phyloP scores from a whole-genome alignment of 2,888 invertebrate species.

The Drepanosiphum platanoidis region DNA sequence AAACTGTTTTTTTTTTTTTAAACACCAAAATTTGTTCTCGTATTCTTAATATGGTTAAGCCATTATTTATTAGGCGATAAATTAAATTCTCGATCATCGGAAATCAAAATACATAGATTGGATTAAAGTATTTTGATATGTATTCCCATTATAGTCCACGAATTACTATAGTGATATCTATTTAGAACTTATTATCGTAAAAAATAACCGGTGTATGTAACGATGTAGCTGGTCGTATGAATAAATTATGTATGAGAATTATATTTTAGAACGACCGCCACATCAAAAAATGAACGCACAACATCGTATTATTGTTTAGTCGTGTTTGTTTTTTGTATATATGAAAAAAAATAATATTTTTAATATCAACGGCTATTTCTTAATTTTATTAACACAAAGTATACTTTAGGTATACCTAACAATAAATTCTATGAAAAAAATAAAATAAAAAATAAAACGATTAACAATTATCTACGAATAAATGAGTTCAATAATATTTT shows the following conservation, averaged over 20 bases:
- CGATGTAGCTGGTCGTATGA: constrained; percentile 38
- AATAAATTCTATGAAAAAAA: too few species aligned
- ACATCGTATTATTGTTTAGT: background rate
- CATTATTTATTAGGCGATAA: too few species aligned
- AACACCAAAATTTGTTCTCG: background rate
- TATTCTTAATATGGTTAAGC: background rate
- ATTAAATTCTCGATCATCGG: too few species aligned
- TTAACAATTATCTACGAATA: too few species aligned
- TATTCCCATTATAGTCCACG: too few species aligned
- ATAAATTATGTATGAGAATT: constrained; percentile 11
- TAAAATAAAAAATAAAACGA: too few species aligned
- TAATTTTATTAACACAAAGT: background rate
- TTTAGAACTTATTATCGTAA: background rate
- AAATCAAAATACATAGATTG: too few species aligned
- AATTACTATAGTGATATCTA: too few species aligned
- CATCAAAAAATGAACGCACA: background rate
- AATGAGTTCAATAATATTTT: too few species aligned
- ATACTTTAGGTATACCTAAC: too few species aligned
- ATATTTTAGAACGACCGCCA: constrained; percentile 38
- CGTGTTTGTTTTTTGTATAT: background rate
- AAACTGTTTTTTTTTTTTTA: background rate
- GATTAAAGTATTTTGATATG: too few species aligned
- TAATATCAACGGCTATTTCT: background rate
- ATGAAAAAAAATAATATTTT: background rate
- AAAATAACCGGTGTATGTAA: background rate